Evolutionary conservation across 2,797 vertebrate genomes (phyloP), one percentile per base, ranked within the genome.

Genomic region (Oophaga sylvatica): DNA sequence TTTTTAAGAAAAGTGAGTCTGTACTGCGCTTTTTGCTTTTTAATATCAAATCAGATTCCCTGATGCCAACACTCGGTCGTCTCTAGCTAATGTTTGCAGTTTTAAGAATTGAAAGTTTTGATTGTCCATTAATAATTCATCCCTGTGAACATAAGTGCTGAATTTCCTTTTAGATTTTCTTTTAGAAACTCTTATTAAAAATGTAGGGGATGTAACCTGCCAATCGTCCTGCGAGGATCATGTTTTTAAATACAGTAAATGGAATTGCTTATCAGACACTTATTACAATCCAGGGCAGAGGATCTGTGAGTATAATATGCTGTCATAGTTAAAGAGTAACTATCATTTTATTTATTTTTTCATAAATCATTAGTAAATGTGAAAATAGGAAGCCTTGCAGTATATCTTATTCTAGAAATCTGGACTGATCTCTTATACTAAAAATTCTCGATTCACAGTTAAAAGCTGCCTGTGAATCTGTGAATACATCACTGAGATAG

Each of bases 111-210:
- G 17, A 57, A 57, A 19, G 45, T 57, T 83, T 70, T 67, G 3
- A 1, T 57, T 70, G 20, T 31, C 48, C 26, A 83, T 83, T 71
- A 83, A 31, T 20, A 68, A 71, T 70, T 29, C 9, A 83, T 71
- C 10, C 56, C 35, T 57, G 11, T 59, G 48, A 68, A 31, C 8
- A 31, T 82, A 71, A 83, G 67, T 71, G 81, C 81, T 83, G 13
- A 81, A 68, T 20, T 57, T 26, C 31, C 16, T 16, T 83, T 71
- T 31, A 53, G 19, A 71, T 71, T 71, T 71, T 71, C 48, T 56
- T 83, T 71, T 29, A 59, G 26, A 71, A 59, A 71, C 7, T 17
- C 29, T 2, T 71, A 83, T 83, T 71, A 83, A 83, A 71, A 71
- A 83, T 71, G 35, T 71, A 83, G 29, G 19, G 26, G 65, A 19